A percentile compares a stretch with the other conserved stretches of the same genome.
Evolutionary conservation across 2,113 vertebrate genomes (phyloP).

Genomic region (Tichodroma muraria): DNA sequence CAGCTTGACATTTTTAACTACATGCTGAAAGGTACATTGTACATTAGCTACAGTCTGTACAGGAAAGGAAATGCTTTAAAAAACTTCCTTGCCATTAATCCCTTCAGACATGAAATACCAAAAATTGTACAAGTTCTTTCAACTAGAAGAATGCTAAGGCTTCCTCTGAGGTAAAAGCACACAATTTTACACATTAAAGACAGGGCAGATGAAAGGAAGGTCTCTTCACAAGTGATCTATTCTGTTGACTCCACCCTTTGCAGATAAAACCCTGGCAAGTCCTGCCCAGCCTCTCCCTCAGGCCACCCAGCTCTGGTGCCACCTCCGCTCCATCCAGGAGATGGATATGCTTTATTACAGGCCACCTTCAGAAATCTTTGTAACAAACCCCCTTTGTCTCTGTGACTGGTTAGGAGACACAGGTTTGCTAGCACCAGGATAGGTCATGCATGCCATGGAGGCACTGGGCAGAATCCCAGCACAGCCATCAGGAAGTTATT

Average conservation of each 20-base stretch:
- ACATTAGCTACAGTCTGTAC: not conserved
- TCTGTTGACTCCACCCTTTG: not conserved
- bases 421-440: not conserved
- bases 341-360: not conserved
- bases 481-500: not conserved
- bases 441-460: not conserved
- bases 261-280: not conserved
- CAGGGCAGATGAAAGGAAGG: not conserved
- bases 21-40: not conserved
- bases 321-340: not conserved
- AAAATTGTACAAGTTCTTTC: not conserved
- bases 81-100: not conserved
- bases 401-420: not conserved
- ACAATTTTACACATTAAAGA: not conserved
- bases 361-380: not conserved
- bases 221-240: not conserved
- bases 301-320: not conserved
- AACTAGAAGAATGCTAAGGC: not conserved
- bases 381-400: not conserved
- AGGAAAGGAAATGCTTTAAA: not conserved
- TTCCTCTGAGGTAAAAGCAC: not conserved
- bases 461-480: not conserved
- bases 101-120: not conserved
- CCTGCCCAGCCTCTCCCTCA: not conserved
- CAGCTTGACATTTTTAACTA: not conserved